Evolutionary conservation across 2,888 invertebrate species (phyloP).

Genomic region (Drosophila kanekoi): DNA sequence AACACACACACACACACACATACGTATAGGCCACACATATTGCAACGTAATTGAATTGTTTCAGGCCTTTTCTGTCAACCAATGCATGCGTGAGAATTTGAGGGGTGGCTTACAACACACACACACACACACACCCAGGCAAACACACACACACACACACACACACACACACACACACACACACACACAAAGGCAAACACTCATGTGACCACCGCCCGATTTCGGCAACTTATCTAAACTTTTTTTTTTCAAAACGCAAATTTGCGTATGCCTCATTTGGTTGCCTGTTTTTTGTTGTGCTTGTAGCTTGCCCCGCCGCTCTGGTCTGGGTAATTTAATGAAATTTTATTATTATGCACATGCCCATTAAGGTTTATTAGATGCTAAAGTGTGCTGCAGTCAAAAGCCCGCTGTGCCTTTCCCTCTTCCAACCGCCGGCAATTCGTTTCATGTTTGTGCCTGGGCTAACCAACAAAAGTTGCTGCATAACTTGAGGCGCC

Average conservation of each 20-base stretch:
- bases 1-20: slow-evolving; percentile 26
- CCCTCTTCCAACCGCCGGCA: slow-evolving; percentile 8
- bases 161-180: background rate
- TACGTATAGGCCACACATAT: slow-evolving; percentile 51
- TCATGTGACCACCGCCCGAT: slow-evolving; percentile 26
- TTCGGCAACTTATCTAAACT: slow-evolving; percentile 69
- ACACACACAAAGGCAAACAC: background rate
- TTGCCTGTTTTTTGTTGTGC: slow-evolving; percentile 2
- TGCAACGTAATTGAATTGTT: slow-evolving; percentile 81
- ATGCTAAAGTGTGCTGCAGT: slow-evolving; percentile 62
- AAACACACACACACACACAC: background rate
- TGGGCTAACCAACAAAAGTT: slow-evolving; percentile 68
- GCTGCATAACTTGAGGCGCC: slow-evolving; percentile 69
- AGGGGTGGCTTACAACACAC: background rate
- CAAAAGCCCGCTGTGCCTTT: slow-evolving; percentile 1
- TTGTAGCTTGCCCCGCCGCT: background rate
- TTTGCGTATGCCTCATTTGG: slow-evolving; percentile 64
- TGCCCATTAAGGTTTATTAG: slow-evolving; percentile 82
- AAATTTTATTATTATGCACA: slow-evolving; percentile 83
- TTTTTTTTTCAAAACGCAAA: slow-evolving; percentile 42
- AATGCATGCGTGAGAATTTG: slow-evolving; percentile 36
- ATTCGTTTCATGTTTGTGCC: slow-evolving; percentile 42
- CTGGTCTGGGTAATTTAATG: slow-evolving; percentile 71
- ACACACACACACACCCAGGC: background rate
- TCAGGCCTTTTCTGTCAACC: slow-evolving; percentile 51